phyloP scores from a whole-genome alignment of 2,113 vertebrate species.

The Rhinoderma darwinii region DNA sequence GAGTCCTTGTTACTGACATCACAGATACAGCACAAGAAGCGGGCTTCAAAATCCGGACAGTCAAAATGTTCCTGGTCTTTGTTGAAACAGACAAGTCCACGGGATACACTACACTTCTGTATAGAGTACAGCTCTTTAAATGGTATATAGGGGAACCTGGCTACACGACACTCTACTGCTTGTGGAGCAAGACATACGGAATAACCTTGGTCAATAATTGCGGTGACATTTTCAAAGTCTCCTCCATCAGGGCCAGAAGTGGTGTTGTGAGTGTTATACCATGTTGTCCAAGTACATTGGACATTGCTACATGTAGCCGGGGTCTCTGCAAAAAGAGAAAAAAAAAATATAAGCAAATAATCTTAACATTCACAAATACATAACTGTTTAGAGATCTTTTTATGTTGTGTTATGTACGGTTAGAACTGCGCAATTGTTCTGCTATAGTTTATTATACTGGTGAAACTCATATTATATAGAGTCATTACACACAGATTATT shows the following conservation, averaged over 20 bases:
- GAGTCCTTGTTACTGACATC: background rate
- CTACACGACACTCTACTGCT: background rate
- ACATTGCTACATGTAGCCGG: background rate
- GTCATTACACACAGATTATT: too few species aligned
- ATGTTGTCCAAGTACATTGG: background rate
- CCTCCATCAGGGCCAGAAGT: slow-evolving; percentile 13
- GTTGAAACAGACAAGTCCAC: slow-evolving; percentile 25
- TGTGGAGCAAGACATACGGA: background rate
- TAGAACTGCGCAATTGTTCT: background rate
- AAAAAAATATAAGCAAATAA: too few species aligned
- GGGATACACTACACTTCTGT: background rate
- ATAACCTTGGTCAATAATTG: background rate
- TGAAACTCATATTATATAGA: background rate
- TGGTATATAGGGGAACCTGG: slow-evolving; percentile 20
- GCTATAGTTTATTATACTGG: background rate
- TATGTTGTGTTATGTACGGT: background rate
- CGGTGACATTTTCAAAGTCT: slow-evolving; percentile 14
- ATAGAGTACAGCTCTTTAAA: background rate
- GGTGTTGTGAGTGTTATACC: background rate
- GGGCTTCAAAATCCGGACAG: slow-evolving; percentile 25
- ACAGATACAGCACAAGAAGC: slow-evolving; percentile 14
- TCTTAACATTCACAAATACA: background rate
- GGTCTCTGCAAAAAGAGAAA: slow-evolving; percentile 7
- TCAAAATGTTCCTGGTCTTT: background rate
- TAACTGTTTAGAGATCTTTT: background rate